phyloP scores from a whole-genome alignment of 2,797 vertebrate species.

The Megalops cyprinoides region DNA sequence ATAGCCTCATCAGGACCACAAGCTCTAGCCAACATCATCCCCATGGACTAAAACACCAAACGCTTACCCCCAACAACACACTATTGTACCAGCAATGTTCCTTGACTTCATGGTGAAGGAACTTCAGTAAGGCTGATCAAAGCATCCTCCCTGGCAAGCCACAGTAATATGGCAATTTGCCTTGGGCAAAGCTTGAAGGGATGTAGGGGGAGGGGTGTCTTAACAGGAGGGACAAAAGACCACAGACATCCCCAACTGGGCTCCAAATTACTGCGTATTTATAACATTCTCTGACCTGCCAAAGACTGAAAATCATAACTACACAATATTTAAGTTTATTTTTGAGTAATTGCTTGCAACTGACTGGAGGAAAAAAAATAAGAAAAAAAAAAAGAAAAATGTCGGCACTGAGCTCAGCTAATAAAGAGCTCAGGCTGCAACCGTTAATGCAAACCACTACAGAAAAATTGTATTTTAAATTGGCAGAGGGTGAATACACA shows the following conservation, averaged over 20 bases:
- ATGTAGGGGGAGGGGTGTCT: neutral
- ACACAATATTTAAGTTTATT: neutral
- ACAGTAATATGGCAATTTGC: too few species aligned
- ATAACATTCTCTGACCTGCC: neutral
- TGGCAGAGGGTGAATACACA: too few species aligned
- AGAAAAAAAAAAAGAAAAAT: neutral
- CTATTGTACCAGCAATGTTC: neutral
- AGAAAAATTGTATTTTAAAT: neutral
- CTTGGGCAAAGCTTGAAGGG: too few species aligned
- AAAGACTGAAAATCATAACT: neutral
- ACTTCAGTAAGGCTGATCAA: neutral
- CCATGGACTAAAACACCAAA: neutral
- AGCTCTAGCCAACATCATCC: neutral
- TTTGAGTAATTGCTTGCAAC: neutral
- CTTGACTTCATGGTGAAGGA: neutral
- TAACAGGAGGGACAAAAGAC: neutral
- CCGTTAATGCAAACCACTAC: neutral
- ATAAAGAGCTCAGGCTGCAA: neutral
- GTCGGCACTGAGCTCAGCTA: too few species aligned
- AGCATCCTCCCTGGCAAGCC: neutral
- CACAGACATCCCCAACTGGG: neutral
- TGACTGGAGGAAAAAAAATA: neutral
- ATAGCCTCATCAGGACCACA: neutral
- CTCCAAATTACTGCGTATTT: neutral
- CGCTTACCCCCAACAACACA: neutral